A percentile compares a stretch with the other conserved stretches of the same genome.
Conservation (phyloP, 2,888 invertebrate species). For the Meliscaeva auricollis region DNA sequence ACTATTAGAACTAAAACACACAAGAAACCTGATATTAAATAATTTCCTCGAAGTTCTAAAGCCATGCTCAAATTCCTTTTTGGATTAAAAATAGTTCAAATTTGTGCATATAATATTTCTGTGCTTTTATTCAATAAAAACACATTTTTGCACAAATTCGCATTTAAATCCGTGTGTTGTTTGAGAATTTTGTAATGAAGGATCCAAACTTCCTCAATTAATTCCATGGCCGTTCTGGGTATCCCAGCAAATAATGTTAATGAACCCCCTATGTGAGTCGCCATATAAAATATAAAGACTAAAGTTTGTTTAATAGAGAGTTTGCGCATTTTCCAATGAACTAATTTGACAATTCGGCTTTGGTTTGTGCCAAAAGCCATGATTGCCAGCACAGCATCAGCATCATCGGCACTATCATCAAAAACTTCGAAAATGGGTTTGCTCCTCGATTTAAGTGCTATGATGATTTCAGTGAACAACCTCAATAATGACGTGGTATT, state of each 20-base stretch:
- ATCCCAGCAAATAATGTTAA: background rate
- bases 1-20: too few relatives aligned
- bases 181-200: background rate
- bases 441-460: constrained; percentile 11
- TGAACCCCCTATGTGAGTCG: background rate
- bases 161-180: background rate
- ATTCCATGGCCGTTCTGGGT: constrained; percentile 1
- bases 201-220: constrained; percentile 5
- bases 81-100: too few relatives aligned
- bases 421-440: constrained; percentile 7
- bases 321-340: background rate
- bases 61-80: too few relatives aligned
- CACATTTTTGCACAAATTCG: background rate
- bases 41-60: too few relatives aligned
- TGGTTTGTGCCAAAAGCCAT: constrained; percentile 9
- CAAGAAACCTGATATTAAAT: too few relatives aligned
- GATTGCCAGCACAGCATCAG: background rate
- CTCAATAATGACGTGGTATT: constrained; percentile 24
- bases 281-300: background rate
- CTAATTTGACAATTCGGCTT: constrained; percentile 9
- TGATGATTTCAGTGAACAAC: constrained; percentile 40
- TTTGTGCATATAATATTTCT: too few relatives aligned
- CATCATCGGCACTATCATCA: background rate
- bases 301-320: background rate
- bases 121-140: background rate